Percentiles rank a stretch among this genome's conserved stretches.
These are phyloP conservation scores for Synergus japonicus DNA, from an alignment of 2,888 invertebrate species.

Conservation along the genomic window DNA sequence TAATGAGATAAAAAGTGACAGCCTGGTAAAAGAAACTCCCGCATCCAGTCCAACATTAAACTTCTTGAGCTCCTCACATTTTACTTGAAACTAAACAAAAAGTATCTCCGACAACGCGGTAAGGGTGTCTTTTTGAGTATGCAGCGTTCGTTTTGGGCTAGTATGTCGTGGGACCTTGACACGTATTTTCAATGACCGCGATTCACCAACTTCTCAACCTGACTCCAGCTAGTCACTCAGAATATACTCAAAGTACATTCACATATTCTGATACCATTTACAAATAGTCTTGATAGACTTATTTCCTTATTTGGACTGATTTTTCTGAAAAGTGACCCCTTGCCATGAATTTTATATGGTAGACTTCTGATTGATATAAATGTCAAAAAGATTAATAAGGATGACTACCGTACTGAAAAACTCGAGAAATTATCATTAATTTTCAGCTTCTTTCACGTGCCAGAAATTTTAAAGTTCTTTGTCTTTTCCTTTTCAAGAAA, in stretches of 20 bases:
- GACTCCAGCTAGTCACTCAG: neutral
- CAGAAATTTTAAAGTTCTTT: too few species aligned
- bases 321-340: conserved; percentile 10
- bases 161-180: conserved; percentile 34
- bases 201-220: conserved; percentile 18
- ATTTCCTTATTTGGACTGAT: neutral
- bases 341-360: neutral
- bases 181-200: conserved; percentile 35
- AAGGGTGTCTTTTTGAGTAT: conserved; percentile 15
- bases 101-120: neutral
- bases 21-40: conserved; percentile 10
- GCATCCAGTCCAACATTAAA: conserved; percentile 18
- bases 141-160: conserved; percentile 24
- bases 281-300: too few species aligned
- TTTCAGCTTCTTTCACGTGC: too few species aligned
- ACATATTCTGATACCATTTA: neutral
- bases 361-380: too few species aligned
- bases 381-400: too few species aligned
- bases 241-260: neutral
- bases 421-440: too few species aligned
- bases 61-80: conserved; percentile 31
- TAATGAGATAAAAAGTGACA: conserved; percentile 40
- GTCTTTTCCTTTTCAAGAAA: neutral
- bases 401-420: too few species aligned
- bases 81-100: conserved; percentile 7